A percentile compares a stretch with the other conserved stretches of the same genome.
Conservation (phyloP, 2,888 invertebrate species). For the Hecatera dysodea region DNA sequence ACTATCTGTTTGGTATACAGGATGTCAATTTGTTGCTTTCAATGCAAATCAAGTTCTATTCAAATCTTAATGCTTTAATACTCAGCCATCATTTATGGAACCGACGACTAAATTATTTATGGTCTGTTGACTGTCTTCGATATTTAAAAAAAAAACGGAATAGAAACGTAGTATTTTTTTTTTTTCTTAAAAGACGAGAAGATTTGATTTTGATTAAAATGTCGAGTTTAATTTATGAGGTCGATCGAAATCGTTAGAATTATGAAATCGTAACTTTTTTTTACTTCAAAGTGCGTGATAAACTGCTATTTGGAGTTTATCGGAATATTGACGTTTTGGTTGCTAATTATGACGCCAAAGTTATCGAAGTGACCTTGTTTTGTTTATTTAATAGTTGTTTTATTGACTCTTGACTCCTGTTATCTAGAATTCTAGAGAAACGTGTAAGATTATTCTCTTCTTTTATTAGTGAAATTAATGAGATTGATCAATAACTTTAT, state of each 20-base stretch:
- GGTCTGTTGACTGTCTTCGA: conserved; percentile 27
- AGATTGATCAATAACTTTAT: not conserved
- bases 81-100: conserved; percentile 50
- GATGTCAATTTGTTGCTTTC: conserved; percentile 62
- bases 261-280: conserved; percentile 28
- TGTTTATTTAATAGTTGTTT: not conserved
- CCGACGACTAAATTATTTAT: conserved; percentile 47
- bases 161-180: conserved; percentile 30
- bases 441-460: not conserved
- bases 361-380: conserved; percentile 13
- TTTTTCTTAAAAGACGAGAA: conserved; percentile 39
- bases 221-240: conserved; percentile 50
- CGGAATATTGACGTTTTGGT: conserved; percentile 4
- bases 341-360: not conserved
- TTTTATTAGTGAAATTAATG: not conserved
- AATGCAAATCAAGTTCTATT: conserved; percentile 62
- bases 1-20: conserved; percentile 38
- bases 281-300: not conserved
- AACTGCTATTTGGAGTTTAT: conserved; percentile 5
- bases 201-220: conserved; percentile 58
- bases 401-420: not conserved
- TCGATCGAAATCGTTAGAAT: conserved; percentile 20
- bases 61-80: conserved; percentile 44
- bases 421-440: conserved; percentile 3
- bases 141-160: conserved; percentile 26